These are phyloP conservation scores for Nephrotoma appendiculata DNA, from an alignment of 2,888 invertebrate species.

Conservation along the genomic window DNA sequence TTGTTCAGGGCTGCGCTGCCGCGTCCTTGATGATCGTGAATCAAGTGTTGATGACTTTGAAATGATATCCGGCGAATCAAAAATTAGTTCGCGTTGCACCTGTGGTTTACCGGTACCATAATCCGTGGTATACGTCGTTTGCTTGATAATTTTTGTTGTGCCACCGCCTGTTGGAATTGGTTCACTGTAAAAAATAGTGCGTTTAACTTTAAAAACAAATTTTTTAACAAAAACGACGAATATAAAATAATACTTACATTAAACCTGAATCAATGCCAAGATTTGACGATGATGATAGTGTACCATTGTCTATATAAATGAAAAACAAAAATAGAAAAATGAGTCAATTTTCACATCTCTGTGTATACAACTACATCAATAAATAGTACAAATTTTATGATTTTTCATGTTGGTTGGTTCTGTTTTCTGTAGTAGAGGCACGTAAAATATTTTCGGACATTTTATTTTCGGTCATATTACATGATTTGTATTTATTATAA, in stretches of 20 bases:
- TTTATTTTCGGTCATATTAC: neutral
- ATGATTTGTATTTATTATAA: neutral
- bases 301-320: conserved; percentile 11
- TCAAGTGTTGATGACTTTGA: neutral
- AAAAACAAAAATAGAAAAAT: conserved; percentile 3
- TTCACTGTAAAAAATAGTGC: conserved; percentile 13
- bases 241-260: conserved; percentile 12
- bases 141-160: conserved; percentile 24
- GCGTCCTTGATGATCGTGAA: neutral
- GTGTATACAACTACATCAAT: neutral
- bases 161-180: conserved; percentile 24
- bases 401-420: conserved; percentile 21
- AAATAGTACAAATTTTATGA: neutral
- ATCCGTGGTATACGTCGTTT: conserved; percentile 12
- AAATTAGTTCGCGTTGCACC: conserved; percentile 14
- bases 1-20: conserved; percentile 9
- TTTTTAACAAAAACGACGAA: neutral
- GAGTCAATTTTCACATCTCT: neutral
- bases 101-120: conserved; percentile 6
- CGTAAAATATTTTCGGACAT: neutral
- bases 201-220: neutral
- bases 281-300: conserved; percentile 9
- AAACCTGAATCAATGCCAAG: conserved; percentile 14
- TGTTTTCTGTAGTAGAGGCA: conserved; percentile 16
- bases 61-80: conserved; percentile 12